Percentiles rank a stretch among this genome's conserved stretches.
Conservation (phyloP, 2,888 invertebrate species). For the Xestia xanthographa region DNA sequence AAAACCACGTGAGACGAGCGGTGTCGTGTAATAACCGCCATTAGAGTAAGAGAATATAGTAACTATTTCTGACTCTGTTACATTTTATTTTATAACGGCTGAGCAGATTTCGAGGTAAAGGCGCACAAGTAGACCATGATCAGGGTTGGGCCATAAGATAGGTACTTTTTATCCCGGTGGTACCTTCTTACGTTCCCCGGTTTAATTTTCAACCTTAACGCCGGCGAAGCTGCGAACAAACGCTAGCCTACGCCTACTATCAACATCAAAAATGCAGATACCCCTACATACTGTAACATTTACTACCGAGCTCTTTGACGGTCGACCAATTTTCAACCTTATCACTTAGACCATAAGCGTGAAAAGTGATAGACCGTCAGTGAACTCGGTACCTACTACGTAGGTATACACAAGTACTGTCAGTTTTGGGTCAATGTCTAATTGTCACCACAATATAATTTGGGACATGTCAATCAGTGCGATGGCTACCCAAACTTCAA, state of each 20-base stretch:
- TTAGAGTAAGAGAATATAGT: not conserved
- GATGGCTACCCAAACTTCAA: not conserved
- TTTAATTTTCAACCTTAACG: not conserved
- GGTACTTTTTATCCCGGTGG: not conserved
- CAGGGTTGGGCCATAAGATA: not conserved
- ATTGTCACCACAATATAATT: not conserved
- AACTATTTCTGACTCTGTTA: not conserved
- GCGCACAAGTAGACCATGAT: not conserved
- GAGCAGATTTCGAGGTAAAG: not conserved
- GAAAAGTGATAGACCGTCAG: no score
- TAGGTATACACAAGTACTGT: not conserved
- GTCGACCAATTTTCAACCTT: no score
- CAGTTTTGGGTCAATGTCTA: not conserved
- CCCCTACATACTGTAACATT: not conserved
- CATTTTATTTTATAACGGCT: not conserved
- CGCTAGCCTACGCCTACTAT: not conserved
- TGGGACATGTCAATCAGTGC: conserved; percentile 4
- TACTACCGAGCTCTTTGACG: no score
- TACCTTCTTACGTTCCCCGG: not conserved
- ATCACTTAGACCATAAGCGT: no score
- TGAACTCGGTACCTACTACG: no score
- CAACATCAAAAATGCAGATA: not conserved
- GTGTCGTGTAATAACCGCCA: not conserved
- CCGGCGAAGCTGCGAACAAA: not conserved
- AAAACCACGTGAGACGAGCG: not conserved